Base-by-base conservation (phyloP, 92 coral and sea anemone genomes). In the Parazoanthus atlanticus region DNA sequence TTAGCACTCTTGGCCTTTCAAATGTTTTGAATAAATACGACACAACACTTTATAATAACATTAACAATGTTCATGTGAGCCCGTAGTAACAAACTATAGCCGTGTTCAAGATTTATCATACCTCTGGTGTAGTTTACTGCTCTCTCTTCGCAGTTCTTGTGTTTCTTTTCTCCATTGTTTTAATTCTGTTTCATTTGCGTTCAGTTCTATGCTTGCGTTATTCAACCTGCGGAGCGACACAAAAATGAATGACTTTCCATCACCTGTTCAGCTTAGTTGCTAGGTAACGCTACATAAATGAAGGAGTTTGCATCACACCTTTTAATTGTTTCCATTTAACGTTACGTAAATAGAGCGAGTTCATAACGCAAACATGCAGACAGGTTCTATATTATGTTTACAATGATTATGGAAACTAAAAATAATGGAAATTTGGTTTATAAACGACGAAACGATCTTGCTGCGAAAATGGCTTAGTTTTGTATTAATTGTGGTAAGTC, bases 91-190 rank as follows among this genome's bases (percentile, higher is more conserved):
- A 69, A n/a, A n/a, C 31, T 7, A 26, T 69, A 69, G 30, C 12
- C 74, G 12, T 43, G 70, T 82, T 71, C 23, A 16, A 43, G 70
- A 26, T 0, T 16, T 7, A 25, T 13, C 91, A 90, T 91, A 92
- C 96, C 96, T 90, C 31, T 81, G 88, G 66, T 95, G 95, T 9
- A 95, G 91, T 16, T 89, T 81, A 29, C 94, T 92, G 78, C 91
- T 95, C 70, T 95, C 98, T 83, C 89, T 81, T 86, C 94, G 90
- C 11, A 95, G 72, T 40, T 92, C 94, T 32, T 89, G 91, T 30
- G 90, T 91, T 81, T 95, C 96, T 74, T 91, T 90, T 61, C 78
- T 86, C 52, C 88, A 88, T 52, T 94, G 89, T 77, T 81, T 90
- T 1, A 94, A 88, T 89, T 94, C 96, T 75, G 85, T 89, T 85